phyloP scores from a whole-genome alignment of 2,888 invertebrate genomes.

The Nomada fabriciana region DNA sequence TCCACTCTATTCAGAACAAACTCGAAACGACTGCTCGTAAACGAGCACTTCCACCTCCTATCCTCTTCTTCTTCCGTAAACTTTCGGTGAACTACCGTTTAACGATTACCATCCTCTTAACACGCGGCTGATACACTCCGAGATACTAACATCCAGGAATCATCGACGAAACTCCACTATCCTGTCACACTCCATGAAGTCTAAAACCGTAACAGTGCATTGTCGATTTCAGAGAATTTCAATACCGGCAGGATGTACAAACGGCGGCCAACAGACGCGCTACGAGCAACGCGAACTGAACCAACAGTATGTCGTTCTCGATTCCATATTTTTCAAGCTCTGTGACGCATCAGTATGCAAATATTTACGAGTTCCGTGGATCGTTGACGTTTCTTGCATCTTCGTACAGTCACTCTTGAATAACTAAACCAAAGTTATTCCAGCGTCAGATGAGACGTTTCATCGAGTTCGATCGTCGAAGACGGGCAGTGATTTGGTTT shows the following conservation, averaged over 20 bases:
- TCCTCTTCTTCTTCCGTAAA: background rate
- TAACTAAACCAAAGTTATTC: background rate
- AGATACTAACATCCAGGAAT: background rate
- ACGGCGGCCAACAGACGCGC: no score
- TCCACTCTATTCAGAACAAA: conserved; percentile 5
- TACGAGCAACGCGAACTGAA: background rate
- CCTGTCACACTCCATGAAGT: background rate
- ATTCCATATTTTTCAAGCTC: background rate
- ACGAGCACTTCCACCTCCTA: background rate
- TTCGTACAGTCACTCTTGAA: background rate
- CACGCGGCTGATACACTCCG: background rate
- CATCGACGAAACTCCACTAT: background rate
- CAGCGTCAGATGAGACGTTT: background rate
- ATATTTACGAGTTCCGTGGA: conserved; percentile 5
- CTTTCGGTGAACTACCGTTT: background rate
- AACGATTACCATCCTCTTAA: background rate
- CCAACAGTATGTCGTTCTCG: background rate
- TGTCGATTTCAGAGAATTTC: no score
- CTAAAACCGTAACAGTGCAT: no score
- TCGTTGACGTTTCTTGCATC: conserved; percentile 17
- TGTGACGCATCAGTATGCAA: background rate
- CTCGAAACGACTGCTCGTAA: background rate
- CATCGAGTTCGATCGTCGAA: background rate
- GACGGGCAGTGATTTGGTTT: background rate
- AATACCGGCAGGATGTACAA: no score